Base-by-base conservation (phyloP, 2,888 invertebrate genomes). In the Blastobasis lacticolella region DNA sequence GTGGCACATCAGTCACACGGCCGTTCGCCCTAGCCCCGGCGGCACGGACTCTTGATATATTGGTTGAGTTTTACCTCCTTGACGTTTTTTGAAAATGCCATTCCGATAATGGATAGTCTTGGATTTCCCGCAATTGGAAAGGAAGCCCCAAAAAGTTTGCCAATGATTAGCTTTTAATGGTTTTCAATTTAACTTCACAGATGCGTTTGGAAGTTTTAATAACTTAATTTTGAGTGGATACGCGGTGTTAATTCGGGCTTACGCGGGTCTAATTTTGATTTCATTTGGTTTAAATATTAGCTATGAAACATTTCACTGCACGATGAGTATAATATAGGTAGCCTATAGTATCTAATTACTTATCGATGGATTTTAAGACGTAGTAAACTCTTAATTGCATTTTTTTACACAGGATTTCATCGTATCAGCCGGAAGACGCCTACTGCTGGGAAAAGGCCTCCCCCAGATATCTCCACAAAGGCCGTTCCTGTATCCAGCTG, bases 151-250 rank as follows among this genome's bases (percentile, higher is more conserved):
- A 70, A 66, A 70, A 74, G 67, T 76, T 73, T 66, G 59, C 61
- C 69, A 68, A 73, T 71, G 73, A 77, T 75, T 75, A 72, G 65
- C 70, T 67, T 77, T 75, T 78, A 80, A 80, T 78, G 77, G 75
- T 75, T 78, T 79, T 76, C 79, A 78, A 78, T 81, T 80, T 75
- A 80, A 80, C 77, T 80, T 81, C 64, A 67, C 70, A 67, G 69
- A 73, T 75, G 70, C 67, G 69, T 67, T 71, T 62, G 58, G 57
- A 71, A 79, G 67, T 78, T 81, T 71, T 65, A 23, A 72, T 75
- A 75, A 75, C 66, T 74, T 67, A 67, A 73, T 75, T 73, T 73
- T 71, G 67, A 71, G 67, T 61, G 64, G 57, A 55, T 58, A 46
- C 50, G 46, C 51, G 41, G 9, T 42, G 9, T 42, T 9, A 42